A percentile compares a stretch with the other conserved stretches of the same genome.
Conservation (phyloP, 2,113 vertebrate species). For the Anthoscopus minutus region DNA sequence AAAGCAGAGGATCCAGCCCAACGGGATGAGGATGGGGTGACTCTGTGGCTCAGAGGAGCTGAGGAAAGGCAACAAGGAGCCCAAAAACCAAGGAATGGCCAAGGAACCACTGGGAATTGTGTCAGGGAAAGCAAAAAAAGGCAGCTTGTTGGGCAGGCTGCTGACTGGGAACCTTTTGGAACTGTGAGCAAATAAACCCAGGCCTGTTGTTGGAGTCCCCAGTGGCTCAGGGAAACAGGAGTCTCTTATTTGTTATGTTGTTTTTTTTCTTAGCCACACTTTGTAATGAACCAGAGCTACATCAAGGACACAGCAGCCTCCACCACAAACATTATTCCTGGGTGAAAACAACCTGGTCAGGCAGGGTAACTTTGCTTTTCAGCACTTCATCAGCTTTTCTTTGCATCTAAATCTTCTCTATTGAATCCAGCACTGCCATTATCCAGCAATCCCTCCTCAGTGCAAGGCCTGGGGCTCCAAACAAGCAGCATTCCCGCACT, state of each 20-base stretch:
- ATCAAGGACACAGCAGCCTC: conserved; percentile 16
- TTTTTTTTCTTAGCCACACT: neutral
- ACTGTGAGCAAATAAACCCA: conserved; percentile 17
- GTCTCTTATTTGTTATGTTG: neutral
- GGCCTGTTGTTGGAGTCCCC: conserved; percentile 26
- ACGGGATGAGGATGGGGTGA: neutral
- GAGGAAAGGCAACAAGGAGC: neutral
- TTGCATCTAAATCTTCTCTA: neutral
- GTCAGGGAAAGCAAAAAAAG: neutral
- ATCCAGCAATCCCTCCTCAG: neutral
- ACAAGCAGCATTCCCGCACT: neutral
- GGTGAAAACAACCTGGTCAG: neutral
- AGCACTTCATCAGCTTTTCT: neutral
- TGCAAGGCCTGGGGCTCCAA: neutral
- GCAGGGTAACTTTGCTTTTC: neutral
- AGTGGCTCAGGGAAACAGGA: neutral
- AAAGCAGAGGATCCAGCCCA: neutral
- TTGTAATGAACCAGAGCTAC: conserved; percentile 18
- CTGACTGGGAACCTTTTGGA: conserved; percentile 16
- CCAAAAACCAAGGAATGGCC: neutral
- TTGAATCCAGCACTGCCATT: neutral
- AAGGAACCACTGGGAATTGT: neutral
- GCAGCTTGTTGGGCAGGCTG: neutral
- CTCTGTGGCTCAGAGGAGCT: neutral
- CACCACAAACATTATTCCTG: neutral